phyloP scores from a whole-genome alignment of 2,797 vertebrate genomes.

The Taeniopygia guttata region DNA sequence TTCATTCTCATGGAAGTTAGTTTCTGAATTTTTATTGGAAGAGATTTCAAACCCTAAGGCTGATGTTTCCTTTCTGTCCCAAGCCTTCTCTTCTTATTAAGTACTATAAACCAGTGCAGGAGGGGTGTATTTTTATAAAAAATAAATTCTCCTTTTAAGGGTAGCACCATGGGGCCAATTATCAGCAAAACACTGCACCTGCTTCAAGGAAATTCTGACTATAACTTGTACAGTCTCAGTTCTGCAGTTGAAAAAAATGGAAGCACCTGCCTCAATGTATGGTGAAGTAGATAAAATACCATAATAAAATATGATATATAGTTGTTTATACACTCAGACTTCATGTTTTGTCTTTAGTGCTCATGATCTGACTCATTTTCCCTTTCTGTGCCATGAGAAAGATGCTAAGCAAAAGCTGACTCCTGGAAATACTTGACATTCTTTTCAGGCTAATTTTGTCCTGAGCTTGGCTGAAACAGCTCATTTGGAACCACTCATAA shows the following conservation, averaged over 20 bases:
- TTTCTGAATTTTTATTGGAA: not conserved
- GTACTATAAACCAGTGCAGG: not conserved
- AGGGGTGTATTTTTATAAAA: not conserved
- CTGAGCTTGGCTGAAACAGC: not conserved
- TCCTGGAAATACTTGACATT: conserved; percentile 63
- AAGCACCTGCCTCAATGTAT: not conserved
- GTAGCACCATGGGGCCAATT: not conserved
- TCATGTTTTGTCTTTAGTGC: not conserved
- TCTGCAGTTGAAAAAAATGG: not conserved
- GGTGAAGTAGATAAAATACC: not conserved
- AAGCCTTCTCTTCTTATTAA: not conserved
- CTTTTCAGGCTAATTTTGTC: conserved; percentile 53
- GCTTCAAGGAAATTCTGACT: not conserved
- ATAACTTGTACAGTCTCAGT: not conserved
- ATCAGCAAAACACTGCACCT: not conserved
- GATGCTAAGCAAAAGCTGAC: conserved; percentile 32
- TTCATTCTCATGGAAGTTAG: not conserved
- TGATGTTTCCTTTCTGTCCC: not conserved
- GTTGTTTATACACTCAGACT: not conserved
- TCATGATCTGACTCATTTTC: not conserved
- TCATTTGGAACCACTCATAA: conserved; percentile 22
- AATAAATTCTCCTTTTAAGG: not conserved
- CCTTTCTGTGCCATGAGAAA: conserved; percentile 14
- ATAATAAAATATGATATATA: not conserved
- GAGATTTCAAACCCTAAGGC: not conserved